Percentiles rank a stretch among this genome's conserved stretches.
Evolutionary conservation across 2,113 vertebrate species (phyloP).

Genomic region (Pavo muticus): DNA sequence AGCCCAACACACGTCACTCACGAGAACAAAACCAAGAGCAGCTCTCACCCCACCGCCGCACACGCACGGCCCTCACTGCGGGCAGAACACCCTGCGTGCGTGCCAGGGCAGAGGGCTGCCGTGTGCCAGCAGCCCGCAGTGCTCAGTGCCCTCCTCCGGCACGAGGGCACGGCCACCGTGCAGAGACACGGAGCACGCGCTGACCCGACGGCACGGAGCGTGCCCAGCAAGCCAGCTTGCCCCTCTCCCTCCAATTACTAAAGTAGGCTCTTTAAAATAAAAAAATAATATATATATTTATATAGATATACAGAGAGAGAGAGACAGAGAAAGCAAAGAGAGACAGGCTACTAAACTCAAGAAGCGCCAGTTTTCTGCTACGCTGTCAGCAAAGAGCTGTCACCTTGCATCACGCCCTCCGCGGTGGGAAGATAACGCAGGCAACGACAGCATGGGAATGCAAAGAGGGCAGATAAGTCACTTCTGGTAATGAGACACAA

Average conservation of each 20-base stretch:
- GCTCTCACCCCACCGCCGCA: background rate
- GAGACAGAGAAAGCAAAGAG: slow-evolving; percentile 68
- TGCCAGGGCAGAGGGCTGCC: no score
- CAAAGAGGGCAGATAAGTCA: slow-evolving; percentile 73
- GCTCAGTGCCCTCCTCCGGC: background rate
- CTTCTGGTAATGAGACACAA: slow-evolving; percentile 83
- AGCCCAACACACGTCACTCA: slow-evolving; percentile 4
- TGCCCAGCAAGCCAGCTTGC: slow-evolving; percentile 13
- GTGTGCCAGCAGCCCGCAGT: no score
- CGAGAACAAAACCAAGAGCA: slow-evolving; percentile 13
- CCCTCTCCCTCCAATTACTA: slow-evolving; percentile 21
- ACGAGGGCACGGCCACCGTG: background rate
- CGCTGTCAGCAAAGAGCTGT: slow-evolving; percentile 71
- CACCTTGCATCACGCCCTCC: slow-evolving; percentile 65
- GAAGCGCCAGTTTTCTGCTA: slow-evolving; percentile 71
- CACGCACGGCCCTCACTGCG: background rate
- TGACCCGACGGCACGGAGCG: background rate
- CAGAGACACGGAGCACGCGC: background rate
- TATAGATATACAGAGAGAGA: slow-evolving; percentile 61
- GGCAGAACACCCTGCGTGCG: no score
- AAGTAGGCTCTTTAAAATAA: slow-evolving; percentile 70
- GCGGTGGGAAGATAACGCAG: slow-evolving; percentile 64
- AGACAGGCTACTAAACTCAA: slow-evolving; percentile 67
- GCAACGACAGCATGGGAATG: slow-evolving; percentile 69
- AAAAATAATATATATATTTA: slow-evolving; percentile 74